phyloP scores from a whole-genome alignment of 1,140 invertebrate species.

The Physella acuta region DNA sequence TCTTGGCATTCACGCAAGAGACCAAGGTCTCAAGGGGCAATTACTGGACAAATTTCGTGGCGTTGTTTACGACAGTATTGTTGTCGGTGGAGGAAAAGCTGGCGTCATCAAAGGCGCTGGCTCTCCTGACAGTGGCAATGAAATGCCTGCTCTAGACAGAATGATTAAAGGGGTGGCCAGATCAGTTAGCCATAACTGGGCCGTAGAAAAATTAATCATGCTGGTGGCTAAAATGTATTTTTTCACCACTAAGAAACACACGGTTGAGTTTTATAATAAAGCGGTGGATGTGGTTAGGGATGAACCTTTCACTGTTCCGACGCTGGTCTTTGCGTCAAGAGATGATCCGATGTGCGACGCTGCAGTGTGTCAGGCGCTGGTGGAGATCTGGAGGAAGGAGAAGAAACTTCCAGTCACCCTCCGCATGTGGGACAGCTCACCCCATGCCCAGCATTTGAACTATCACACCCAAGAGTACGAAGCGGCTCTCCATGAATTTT shows the following conservation, averaged over 20 bases:
- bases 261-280: slow-evolving; percentile 21
- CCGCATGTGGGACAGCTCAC: slow-evolving; percentile 7
- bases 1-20: background rate
- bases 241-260: slow-evolving; percentile 13
- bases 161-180: slow-evolving; percentile 15
- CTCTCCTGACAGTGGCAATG: background rate
- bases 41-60: slow-evolving; percentile 3
- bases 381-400: background rate
- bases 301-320: slow-evolving; percentile 20
- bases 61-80: slow-evolving; percentile 17
- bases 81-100: slow-evolving; percentile 6
- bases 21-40: background rate
- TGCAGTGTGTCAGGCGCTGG: background rate
- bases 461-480: slow-evolving; percentile 8
- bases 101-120: background rate
- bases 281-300: background rate
- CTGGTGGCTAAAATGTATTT: slow-evolving; percentile 18
- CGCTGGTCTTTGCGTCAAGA: slow-evolving; percentile 14
- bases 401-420: slow-evolving; percentile 11
- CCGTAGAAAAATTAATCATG: background rate
- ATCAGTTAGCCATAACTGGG: background rate
- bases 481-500: background rate
- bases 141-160: slow-evolving; percentile 15
- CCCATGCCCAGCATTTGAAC: slow-evolving; percentile 14
- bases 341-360: slow-evolving; percentile 19